Percentiles rank a stretch among this genome's conserved stretches.
Conservation (phyloP, 53 echinoderm and acorn worm genomes). For the Apostichopus leukothele region DNA sequence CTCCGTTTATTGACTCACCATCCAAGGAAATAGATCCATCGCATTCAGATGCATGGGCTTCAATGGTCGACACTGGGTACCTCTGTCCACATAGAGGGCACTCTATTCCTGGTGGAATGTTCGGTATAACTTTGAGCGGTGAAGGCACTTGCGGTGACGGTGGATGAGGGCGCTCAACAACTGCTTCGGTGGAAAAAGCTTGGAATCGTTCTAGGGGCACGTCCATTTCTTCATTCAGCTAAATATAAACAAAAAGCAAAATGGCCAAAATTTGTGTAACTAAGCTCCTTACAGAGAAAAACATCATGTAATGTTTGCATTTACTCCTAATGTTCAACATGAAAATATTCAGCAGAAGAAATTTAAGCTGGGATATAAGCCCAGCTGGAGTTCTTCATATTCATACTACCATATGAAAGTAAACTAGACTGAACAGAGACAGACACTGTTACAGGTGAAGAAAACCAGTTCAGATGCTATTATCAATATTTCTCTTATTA, state of each 20-base stretch:
- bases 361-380: too few species aligned
- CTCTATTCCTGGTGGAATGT: slow-evolving; percentile 55
- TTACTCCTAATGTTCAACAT: too few species aligned
- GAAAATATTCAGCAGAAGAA: too few species aligned
- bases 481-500: too few species aligned
- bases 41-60: slow-evolving; percentile 89
- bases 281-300: too few species aligned
- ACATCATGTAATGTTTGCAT: too few species aligned
- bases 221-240: slow-evolving; percentile 6
- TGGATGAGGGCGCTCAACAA: neutral
- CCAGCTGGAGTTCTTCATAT: too few species aligned
- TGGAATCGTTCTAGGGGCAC: neutral
- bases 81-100: slow-evolving; percentile 80
- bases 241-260: neutral
- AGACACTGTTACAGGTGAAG: too few species aligned
- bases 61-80: slow-evolving; percentile 68
- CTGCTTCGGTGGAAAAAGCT: neutral
- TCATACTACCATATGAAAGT: too few species aligned
- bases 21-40: slow-evolving; percentile 54
- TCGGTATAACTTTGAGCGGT: neutral
- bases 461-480: too few species aligned
- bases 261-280: too few species aligned
- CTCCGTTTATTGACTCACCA: neutral
- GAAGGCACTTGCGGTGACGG: slow-evolving; percentile 32
- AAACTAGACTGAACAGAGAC: too few species aligned